These are phyloP conservation scores for Vollenhovia emeryi DNA, from an alignment of 1,140 invertebrate genomes.

Conservation along the genomic window DNA sequence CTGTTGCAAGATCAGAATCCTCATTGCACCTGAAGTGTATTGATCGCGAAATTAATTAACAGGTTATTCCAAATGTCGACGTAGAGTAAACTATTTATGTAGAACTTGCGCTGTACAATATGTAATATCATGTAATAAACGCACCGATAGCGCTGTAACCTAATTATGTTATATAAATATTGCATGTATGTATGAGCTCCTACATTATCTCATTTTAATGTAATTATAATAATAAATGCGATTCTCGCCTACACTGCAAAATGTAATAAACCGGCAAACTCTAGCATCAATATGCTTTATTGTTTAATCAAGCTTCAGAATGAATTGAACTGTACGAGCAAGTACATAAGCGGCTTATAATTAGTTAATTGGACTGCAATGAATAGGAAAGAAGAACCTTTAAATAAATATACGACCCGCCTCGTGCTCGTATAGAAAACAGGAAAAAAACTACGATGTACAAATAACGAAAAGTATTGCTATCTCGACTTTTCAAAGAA, in stretches of 20 bases:
- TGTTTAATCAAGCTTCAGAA: slow-evolving; percentile 28
- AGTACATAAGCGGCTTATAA: slow-evolving; percentile 8
- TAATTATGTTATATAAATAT: slow-evolving; percentile 27
- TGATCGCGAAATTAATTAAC: slow-evolving; percentile 44
- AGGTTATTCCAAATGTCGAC: not conserved
- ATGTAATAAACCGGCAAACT: not conserved
- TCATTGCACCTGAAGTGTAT: not conserved
- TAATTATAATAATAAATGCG: slow-evolving; percentile 18
- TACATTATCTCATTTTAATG: slow-evolving; percentile 12
- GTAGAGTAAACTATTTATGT: slow-evolving; percentile 14
- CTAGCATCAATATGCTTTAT: slow-evolving; percentile 4
- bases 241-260: not conserved
- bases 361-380: not conserved
- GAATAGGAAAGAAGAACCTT: not conserved
- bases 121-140: slow-evolving; percentile 1
- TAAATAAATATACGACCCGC: not conserved
- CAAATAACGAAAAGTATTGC: not conserved
- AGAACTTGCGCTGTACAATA: not conserved
- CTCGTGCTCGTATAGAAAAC: not conserved
- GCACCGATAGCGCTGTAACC: not conserved
- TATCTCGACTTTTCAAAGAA: not conserved
- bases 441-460: not conserved
- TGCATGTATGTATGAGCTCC: not conserved
- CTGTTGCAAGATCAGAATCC: not conserved
- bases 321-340: not conserved